Base-by-base conservation (phyloP, 2,797 vertebrate genomes). In the Triplophysa yarkandensis region DNA sequence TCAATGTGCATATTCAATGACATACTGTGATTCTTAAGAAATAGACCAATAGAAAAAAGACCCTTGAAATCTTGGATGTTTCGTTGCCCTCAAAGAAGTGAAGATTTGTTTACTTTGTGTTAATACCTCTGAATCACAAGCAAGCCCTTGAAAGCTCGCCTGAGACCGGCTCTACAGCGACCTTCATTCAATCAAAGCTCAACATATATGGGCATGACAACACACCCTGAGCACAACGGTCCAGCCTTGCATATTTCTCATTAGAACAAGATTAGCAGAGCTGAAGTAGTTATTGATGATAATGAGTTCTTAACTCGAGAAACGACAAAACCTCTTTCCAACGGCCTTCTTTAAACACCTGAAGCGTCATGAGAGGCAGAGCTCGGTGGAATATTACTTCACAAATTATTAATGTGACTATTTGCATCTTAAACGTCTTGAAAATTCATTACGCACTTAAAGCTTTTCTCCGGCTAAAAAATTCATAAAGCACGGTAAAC, bases 371-470 rank as follows among this genome's bases (percentile, higher is more conserved):
- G 52, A 71, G 75, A 78, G 69, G 61, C 61, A 30, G 32, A 54
- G 21, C 28, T 39, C 19, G 39, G 62, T 71, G 9, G 46, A 46
- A 74, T 78, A 79, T 62, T 57, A 43, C 68, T 60, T 48, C 10
- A 71, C 79, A 70, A 77, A 83, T 83, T 83, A 83, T 85, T 79
- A 78, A 85, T 82, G 71, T 67, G 62, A 23, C 78, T 71, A 82
- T 80, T 83, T 82, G 78, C 80, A 81, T 81, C 74, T 73, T 83
- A 81, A 82, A 83, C 75, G 80, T 72, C 77, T 79, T 52, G 62
- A 58, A 84, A 84, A 79, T 77, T 76, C 77, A 79, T 79, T 65
- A 82, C 65, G 69, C 73, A 80, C 74, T 81, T 81, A 76, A 81
- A 82, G 69, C 60, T 63, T 71, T 74, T 80, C 71, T 54, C 28